Evolutionary conservation across 2,797 vertebrate genomes (phyloP).

Genomic region (Alca torda): DNA sequence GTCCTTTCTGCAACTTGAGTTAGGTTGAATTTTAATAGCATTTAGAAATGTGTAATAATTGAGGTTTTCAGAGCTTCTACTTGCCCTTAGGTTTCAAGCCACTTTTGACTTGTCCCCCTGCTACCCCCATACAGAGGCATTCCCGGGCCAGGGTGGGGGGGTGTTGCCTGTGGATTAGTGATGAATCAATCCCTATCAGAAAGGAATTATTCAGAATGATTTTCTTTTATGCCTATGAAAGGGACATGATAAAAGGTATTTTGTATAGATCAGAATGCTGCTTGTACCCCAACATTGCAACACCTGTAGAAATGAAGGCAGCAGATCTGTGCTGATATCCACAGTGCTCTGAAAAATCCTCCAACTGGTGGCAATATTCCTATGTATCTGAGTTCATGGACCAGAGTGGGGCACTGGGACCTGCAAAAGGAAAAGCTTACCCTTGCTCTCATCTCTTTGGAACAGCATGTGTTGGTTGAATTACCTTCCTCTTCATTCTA

Average conservation of each 20-base stretch:
- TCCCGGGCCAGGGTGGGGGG: accelerated
- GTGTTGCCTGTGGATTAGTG: background rate
- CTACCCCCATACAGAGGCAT: background rate
- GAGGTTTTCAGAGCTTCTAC: background rate
- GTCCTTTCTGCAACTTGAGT: slow-evolving; percentile 2
- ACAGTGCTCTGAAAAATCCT: background rate
- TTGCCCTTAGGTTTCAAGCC: background rate
- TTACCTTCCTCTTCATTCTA: background rate
- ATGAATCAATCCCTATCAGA: background rate
- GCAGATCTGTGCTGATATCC: background rate
- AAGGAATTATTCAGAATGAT: background rate
- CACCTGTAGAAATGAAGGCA: background rate
- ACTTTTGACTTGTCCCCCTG: background rate
- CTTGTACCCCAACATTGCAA: background rate
- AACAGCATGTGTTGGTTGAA: background rate
- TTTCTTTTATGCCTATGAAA: background rate
- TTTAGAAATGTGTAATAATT: background rate
- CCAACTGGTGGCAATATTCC: background rate
- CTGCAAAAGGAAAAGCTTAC: background rate
- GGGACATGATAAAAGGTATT: background rate
- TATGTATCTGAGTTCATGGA: accelerated
- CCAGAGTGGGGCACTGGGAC: background rate
- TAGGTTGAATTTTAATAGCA: background rate
- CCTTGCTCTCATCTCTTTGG: background rate
- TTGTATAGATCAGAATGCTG: background rate